Conservation (phyloP, 1,140 invertebrate species). For the Lanistes nyassanus region DNA sequence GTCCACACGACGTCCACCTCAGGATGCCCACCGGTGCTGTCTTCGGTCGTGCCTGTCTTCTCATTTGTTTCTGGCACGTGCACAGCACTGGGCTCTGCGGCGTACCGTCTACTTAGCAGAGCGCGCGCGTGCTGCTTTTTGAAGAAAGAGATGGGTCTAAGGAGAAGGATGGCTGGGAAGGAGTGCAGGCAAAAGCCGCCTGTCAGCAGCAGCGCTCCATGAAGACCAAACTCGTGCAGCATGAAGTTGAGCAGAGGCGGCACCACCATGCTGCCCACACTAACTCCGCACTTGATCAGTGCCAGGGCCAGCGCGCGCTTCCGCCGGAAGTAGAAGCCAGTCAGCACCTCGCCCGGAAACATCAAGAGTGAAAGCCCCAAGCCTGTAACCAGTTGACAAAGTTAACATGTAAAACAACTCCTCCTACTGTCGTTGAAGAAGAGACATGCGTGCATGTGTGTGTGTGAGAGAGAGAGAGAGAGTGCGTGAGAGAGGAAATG, state of each 20-base stretch:
- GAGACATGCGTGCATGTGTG: too few relatives aligned
- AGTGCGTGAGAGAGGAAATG: too few relatives aligned
- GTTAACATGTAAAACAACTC: not conserved
- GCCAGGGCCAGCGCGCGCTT: slow-evolving; percentile 28
- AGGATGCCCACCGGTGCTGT: too few relatives aligned
- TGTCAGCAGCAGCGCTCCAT: slow-evolving; percentile 26
- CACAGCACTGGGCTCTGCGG: not conserved
- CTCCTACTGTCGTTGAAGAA: too few relatives aligned
- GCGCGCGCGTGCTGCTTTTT: not conserved
- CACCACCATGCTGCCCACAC: slow-evolving; percentile 25
- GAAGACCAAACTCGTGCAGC: slow-evolving; percentile 25
- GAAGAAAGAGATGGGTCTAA: slow-evolving; percentile 21
- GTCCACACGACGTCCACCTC: too few relatives aligned
- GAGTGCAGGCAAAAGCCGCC: slow-evolving; percentile 24
- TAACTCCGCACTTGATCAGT: slow-evolving; percentile 26
- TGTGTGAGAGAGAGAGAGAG: too few relatives aligned
- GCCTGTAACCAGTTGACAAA: not conserved
- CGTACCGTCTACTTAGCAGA: not conserved
- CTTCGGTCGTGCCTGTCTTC: too few relatives aligned
- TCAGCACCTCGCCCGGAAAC: slow-evolving; percentile 15
- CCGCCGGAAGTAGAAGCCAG: slow-evolving; percentile 25
- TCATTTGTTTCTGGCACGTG: too few relatives aligned
- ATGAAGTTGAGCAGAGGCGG: slow-evolving; percentile 25
- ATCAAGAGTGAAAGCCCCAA: not conserved
- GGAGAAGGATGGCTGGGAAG: slow-evolving; percentile 18